Evolutionary conservation across 2,113 vertebrate genomes (phyloP), one percentile per base, ranked within the genome.

Genomic region (Kryptolebias marmoratus): DNA sequence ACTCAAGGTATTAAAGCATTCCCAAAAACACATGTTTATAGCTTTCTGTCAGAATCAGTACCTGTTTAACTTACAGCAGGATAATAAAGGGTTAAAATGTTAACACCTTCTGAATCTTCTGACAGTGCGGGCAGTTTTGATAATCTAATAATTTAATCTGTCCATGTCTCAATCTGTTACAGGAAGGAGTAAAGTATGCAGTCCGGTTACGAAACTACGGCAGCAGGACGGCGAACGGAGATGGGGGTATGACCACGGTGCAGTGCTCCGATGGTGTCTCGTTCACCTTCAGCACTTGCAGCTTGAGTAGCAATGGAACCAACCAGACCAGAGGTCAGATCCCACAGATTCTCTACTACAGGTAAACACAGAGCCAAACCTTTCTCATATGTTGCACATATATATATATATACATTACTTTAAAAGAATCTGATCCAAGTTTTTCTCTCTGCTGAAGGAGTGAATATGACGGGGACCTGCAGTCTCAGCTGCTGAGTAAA

Each of bases 301-400:
- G 97, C 84, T 89, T 99, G 87, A 99, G 98, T 87, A 99, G 98
- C 85, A 99, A 99, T n/a, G 98, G 98, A 68, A 99, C 98, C 77
- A 99, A 99, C 81, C 98, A 99, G 92, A 98, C 97, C 1, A 92
- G 98, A 81, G 98, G 98, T 30, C 98, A 99, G 49, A 97, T 99
- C 80, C 97, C 98, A 9, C 98, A 99, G 92, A 95, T 99, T 36
- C 95, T 99, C 13, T 99, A 98, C 90, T 99, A 99, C 92, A 96
- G 98, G 97, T 99, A 69, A 28, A 88, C 30, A 67, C n/a, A 64
- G 64, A 60, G 5, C 13, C 52, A 49, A 10, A 36, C 13, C 31
- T 45, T 62, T 48, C 2, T 48, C 6, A 53, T 18, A 27, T 18
- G 1, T 15, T 2, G 10, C 53, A 11, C 47, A 16, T 39, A 18